Percentiles rank a stretch among this genome's conserved stretches.
Conservation (phyloP, 2,888 invertebrate species). For the Watsonalla binaria region DNA sequence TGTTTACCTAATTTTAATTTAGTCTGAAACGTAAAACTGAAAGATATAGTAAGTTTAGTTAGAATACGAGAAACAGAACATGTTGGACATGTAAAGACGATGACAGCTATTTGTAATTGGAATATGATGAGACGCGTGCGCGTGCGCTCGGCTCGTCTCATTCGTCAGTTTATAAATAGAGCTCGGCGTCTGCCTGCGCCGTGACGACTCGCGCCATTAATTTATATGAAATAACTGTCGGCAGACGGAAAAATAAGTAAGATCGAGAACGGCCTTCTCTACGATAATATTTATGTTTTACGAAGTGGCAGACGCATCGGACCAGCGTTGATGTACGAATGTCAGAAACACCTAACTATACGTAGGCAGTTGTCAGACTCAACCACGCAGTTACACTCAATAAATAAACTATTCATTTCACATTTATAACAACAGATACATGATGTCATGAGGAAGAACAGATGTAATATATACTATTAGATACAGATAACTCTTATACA, state of each 20-base stretch:
- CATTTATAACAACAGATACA: conserved; percentile 17
- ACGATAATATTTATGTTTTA: conserved; percentile 77
- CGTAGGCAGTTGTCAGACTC: conserved; percentile 36
- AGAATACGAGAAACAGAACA: conserved; percentile 46
- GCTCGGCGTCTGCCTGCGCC: conserved; percentile 75
- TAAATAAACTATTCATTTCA: conserved; percentile 40
- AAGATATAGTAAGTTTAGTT: conserved; percentile 39
- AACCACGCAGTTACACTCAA: conserved; percentile 34
- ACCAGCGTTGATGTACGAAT: conserved; percentile 57
- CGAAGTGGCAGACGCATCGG: conserved; percentile 59
- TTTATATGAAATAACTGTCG: conserved; percentile 79
- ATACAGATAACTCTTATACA: no score
- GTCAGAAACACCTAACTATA: conserved; percentile 50
- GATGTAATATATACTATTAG: not conserved
- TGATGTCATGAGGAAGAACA: not conserved
- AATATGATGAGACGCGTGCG: conserved; percentile 76
- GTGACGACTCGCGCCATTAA: conserved; percentile 78
- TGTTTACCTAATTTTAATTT: conserved; percentile 25
- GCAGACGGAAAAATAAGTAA: conserved; percentile 76
- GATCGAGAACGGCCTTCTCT: conserved; percentile 71
- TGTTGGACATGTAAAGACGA: conserved; percentile 58
- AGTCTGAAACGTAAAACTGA: conserved; percentile 33
- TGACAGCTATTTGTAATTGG: conserved; percentile 78
- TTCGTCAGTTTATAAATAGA: conserved; percentile 79
- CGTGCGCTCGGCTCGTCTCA: conserved; percentile 74